Percentiles rank a stretch among this genome's conserved stretches.
Evolutionary conservation across 2,888 invertebrate genomes (phyloP).

Genomic region (Lycophotia porphyrea): DNA sequence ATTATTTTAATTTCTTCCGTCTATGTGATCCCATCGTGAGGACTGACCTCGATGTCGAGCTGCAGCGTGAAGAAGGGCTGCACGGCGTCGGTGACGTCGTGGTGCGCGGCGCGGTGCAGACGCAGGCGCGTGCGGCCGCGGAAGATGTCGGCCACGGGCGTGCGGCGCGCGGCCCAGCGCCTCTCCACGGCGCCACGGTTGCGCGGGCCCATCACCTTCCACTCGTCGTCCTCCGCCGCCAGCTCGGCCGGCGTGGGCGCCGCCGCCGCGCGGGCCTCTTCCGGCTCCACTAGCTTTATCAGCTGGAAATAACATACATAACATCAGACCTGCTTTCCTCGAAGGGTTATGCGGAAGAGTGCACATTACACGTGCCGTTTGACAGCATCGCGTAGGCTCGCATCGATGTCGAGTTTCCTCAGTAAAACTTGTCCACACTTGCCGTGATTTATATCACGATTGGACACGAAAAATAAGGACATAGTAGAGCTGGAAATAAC

Average conservation of each 20-base stretch:
- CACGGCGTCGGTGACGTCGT: conserved; percentile 96
- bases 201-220: conserved; percentile 96
- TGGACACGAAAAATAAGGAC: conserved; percentile 88
- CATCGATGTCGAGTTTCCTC: conserved; percentile 65
- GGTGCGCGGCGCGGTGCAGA: conserved; percentile 92
- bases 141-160: conserved; percentile 98
- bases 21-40: background rate
- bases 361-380: background rate
- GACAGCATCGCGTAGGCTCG: background rate
- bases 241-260: conserved; percentile 77
- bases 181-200: conserved; percentile 97
- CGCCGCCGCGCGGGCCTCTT: conserved; percentile 84
- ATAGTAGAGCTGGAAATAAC: conserved; percentile 62
- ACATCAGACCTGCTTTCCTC: background rate
- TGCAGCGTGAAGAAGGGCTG: conserved; percentile 99
- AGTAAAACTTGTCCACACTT: conserved; percentile 80
- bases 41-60: conserved; percentile 96
- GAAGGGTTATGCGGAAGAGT: background rate
- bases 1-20: background rate
- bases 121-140: conserved; percentile 97
- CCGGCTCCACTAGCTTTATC: conserved; percentile 90
- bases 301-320: conserved; percentile 78
- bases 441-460: conserved; percentile 70
- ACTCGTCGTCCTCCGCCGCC: conserved; percentile 90
- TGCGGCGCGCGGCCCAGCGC: conserved; percentile 92